These are phyloP conservation scores for Aphelinus certus DNA, from an alignment of 1,140 invertebrate genomes.

Conservation along the genomic window DNA sequence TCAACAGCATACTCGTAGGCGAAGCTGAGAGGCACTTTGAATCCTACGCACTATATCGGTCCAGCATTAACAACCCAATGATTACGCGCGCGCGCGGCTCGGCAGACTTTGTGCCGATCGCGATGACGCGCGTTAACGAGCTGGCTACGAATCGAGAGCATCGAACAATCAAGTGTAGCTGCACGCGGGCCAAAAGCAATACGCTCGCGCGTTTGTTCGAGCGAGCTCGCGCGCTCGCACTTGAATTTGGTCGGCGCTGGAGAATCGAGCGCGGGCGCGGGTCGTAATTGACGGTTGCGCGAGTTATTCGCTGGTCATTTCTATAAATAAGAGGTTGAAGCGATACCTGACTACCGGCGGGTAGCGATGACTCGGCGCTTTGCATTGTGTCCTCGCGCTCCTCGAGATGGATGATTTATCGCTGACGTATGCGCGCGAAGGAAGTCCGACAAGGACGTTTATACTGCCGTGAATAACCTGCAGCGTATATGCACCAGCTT, in stretches of 20 bases:
- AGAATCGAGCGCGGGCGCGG: background rate
- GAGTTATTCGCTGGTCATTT: constrained; percentile 65
- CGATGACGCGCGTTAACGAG: too few relatives aligned
- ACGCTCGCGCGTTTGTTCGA: too few relatives aligned
- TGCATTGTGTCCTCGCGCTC: constrained; percentile 56
- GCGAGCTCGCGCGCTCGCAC: background rate
- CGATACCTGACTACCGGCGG: constrained; percentile 64
- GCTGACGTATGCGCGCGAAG: background rate
- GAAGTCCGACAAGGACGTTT: constrained; percentile 23
- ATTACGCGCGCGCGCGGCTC: background rate
- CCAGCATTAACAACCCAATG: constrained; percentile 15
- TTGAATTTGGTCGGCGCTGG: constrained; percentile 7
- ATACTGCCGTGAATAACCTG: too few relatives aligned
- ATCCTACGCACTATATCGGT: background rate
- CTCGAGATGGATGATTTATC: background rate
- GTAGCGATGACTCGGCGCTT: constrained; percentile 61
- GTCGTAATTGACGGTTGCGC: constrained; percentile 8
- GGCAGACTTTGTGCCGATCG: too few relatives aligned
- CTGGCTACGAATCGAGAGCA: too few relatives aligned
- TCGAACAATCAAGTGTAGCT: too few relatives aligned
- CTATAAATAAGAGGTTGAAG: constrained; percentile 66
- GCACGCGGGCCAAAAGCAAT: too few relatives aligned
- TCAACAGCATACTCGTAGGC: too few relatives aligned
- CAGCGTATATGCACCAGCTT: constrained; percentile 39
- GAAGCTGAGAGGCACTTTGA: too few relatives aligned